Evolutionary conservation across 2,797 vertebrate genomes (phyloP).

Genomic region (Notolepis coatsorum): DNA sequence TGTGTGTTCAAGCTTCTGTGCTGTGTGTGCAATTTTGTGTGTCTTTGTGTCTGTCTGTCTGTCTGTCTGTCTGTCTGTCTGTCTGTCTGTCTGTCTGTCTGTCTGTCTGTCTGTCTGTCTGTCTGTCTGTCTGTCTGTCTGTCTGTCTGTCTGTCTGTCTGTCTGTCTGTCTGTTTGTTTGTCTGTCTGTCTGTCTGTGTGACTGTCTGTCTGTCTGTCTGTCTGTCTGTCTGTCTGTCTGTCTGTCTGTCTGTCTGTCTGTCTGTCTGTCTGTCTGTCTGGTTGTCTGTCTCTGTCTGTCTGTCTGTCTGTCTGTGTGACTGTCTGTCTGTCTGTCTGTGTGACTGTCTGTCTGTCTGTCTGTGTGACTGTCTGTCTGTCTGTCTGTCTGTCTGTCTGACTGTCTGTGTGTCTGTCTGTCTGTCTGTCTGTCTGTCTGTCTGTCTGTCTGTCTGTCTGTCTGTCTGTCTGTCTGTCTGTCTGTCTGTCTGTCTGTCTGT

Average conservation of each 20-base stretch:
- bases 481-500: neutral
- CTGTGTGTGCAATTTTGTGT: neutral
- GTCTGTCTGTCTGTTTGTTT: neutral
- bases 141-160: neutral
- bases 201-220: too few relatives aligned
- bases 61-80: too few relatives aligned
- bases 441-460: neutral
- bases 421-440: neutral
- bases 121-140: constrained; percentile 36
- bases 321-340: constrained; percentile 12
- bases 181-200: too few relatives aligned
- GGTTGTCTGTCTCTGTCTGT: neutral
- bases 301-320: neutral
- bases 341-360: constrained; percentile 40
- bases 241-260: neutral
- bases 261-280: constrained; percentile 33
- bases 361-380: constrained; percentile 31
- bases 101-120: neutral
- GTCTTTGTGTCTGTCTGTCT: too few relatives aligned
- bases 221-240: neutral
- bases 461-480: neutral
- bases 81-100: neutral
- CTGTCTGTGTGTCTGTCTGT: neutral
- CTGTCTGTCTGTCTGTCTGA: neutral
- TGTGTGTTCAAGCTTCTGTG: neutral